Evolutionary conservation across 2,888 invertebrate genomes (phyloP).

Genomic region (Scaptomyza parva): DNA sequence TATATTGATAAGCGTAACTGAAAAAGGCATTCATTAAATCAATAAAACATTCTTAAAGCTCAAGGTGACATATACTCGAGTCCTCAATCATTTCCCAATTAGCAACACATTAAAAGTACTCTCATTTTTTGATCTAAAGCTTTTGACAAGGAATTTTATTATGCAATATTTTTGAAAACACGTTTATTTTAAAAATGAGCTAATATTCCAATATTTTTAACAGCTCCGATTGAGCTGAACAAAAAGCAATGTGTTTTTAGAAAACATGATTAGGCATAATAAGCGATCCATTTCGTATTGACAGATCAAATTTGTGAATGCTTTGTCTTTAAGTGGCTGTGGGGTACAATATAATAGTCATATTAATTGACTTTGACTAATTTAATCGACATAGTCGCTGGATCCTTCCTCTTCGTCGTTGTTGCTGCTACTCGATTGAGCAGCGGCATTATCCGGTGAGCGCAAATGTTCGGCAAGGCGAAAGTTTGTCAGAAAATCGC

Average conservation of each 20-base stretch:
- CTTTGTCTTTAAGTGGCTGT: constrained; percentile 34
- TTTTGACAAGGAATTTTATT: constrained; percentile 58
- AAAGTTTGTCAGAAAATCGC: constrained; percentile 89
- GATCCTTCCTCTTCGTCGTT: constrained; percentile 86
- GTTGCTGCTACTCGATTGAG: constrained; percentile 83
- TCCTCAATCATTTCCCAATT: neutral
- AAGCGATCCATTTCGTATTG: constrained; percentile 27
- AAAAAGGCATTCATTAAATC: constrained; percentile 76
- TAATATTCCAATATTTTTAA: constrained; percentile 53
- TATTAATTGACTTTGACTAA: constrained; percentile 35
- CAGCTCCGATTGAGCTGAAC: constrained; percentile 36
- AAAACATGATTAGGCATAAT: constrained; percentile 22
- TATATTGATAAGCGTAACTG: constrained; percentile 76
- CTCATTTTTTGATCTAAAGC: constrained; percentile 43
- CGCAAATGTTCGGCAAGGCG: constrained; percentile 86
- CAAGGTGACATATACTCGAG: constrained; percentile 35
- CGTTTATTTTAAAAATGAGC: constrained; percentile 30
- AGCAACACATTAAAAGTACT: constrained; percentile 7
- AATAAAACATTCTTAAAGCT: constrained; percentile 77
- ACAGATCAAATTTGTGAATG: constrained; percentile 29
- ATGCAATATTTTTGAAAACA: constrained; percentile 47
- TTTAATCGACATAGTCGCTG: constrained; percentile 84
- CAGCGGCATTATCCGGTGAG: constrained; percentile 80
- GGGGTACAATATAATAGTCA: constrained; percentile 31
- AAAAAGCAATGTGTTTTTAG: constrained; percentile 38